A percentile compares a stretch with the other conserved stretches of the same genome.
These are phyloP conservation scores for Acropora yongei DNA, from an alignment of 64 coral and sea anemone genomes.

Conservation along the genomic window DNA sequence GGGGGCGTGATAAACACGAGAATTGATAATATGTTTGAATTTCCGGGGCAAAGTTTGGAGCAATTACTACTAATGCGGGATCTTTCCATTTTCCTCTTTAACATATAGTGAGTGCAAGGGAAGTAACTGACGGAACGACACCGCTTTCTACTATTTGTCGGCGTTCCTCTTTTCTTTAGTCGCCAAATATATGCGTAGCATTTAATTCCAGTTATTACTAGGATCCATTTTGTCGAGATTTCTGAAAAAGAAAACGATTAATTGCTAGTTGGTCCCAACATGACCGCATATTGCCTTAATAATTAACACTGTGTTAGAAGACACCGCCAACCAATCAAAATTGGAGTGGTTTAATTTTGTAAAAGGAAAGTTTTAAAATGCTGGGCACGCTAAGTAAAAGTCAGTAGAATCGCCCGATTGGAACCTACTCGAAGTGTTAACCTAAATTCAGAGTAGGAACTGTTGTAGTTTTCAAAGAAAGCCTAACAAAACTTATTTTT, in stretches of 20 bases:
- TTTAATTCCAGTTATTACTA: conserved; percentile 47
- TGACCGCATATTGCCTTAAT: conserved; percentile 73
- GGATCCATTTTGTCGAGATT: conserved; percentile 36
- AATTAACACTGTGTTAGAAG: conserved; percentile 74
- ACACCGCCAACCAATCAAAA: conserved; percentile 75
- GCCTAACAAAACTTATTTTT: conserved; percentile 2
- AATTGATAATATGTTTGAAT: conserved; percentile 48
- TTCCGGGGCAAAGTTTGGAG: conserved; percentile 63
- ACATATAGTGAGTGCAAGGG: not conserved
- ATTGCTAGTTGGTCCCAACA: conserved; percentile 8
- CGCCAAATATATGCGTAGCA: conserved; percentile 7
- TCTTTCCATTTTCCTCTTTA: not conserved
- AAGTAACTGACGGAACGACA: not conserved
- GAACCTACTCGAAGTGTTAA: not conserved
- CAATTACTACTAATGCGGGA: conserved; percentile 10
- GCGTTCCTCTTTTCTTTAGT: conserved; percentile 25
- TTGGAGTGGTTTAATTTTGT: conserved; percentile 48
- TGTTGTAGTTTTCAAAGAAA: conserved; percentile 14
- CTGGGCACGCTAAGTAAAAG: conserved; percentile 16
- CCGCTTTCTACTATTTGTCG: not conserved
- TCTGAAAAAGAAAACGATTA: conserved; percentile 55
- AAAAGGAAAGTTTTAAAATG: conserved; percentile 55
- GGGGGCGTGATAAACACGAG: conserved; percentile 47
- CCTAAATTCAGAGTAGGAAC: conserved; percentile 14
- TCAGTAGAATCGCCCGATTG: conserved; percentile 25